Percentiles rank a stretch among this genome's conserved stretches.
Evolutionary conservation across 2,113 vertebrate species (phyloP).

Genomic region (Gnathonemus echidnorhynchus): DNA sequence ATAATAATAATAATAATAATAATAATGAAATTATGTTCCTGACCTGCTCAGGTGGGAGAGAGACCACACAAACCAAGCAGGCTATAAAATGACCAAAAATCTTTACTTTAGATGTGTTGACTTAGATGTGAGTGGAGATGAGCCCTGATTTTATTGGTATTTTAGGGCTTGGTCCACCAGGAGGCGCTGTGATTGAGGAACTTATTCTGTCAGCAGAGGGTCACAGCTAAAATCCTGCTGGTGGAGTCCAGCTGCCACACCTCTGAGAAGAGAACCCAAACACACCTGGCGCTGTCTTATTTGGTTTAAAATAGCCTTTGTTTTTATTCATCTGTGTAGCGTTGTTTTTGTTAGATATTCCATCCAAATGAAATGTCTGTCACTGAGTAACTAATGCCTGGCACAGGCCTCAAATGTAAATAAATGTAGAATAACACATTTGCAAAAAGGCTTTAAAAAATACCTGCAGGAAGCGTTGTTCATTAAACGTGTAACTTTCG

Average conservation of each 20-base stretch:
- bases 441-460: slow-evolving; percentile 46
- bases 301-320: neutral
- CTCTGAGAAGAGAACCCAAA: neutral
- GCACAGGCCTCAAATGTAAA: slow-evolving; percentile 39
- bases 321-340: slow-evolving; percentile 5
- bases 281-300: neutral
- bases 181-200: neutral
- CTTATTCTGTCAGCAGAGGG: neutral
- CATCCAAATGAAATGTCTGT: slow-evolving; percentile 25
- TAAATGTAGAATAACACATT: slow-evolving; percentile 41
- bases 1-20: neutral
- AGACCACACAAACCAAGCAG: neutral
- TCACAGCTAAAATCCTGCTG: neutral
- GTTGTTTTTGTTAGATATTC: slow-evolving; percentile 16
- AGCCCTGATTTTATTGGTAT: neutral
- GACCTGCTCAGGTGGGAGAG: neutral
- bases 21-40: neutral
- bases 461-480: slow-evolving; percentile 58
- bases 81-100: neutral
- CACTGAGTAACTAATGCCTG: slow-evolving; percentile 20
- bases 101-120: neutral
- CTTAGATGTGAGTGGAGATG: neutral
- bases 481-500: slow-evolving; percentile 80
- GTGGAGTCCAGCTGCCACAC: neutral
- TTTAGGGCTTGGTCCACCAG: neutral